phyloP scores from a whole-genome alignment of 2,113 vertebrate genomes.

The Hirundichthys speculiger region DNA sequence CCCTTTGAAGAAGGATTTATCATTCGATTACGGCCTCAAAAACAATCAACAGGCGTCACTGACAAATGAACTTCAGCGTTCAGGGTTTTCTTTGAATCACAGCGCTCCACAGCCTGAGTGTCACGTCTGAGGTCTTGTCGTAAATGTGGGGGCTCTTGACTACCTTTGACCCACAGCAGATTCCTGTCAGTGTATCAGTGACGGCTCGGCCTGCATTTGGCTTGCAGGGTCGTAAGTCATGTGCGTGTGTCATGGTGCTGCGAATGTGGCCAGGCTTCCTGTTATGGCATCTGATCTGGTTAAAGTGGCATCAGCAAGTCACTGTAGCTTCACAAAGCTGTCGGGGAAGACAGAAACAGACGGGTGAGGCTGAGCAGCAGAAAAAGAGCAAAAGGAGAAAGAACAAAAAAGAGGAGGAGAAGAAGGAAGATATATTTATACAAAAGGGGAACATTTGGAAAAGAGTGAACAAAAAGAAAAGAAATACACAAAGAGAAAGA shows the following conservation, averaged over 20 bases:
- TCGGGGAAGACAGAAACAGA: constrained; percentile 42
- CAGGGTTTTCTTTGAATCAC: constrained; percentile 17
- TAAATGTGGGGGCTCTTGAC: constrained; percentile 53
- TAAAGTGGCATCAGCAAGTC: constrained; percentile 60
- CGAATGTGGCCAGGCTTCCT: constrained; percentile 61
- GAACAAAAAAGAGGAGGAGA: constrained; percentile 3
- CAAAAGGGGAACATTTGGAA: constrained; percentile 24
- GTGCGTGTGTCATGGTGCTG: constrained; percentile 38
- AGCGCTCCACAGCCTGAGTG: constrained; percentile 8
- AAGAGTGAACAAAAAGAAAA: constrained; percentile 5
- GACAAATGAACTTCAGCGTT: constrained; percentile 12
- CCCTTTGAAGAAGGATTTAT: constrained; percentile 23
- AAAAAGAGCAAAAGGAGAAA: constrained; percentile 34
- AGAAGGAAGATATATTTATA: constrained; percentile 23
- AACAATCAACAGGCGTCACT: constrained; percentile 37
- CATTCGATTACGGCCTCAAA: background rate
- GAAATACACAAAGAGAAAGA: background rate
- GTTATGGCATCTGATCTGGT: constrained; percentile 69
- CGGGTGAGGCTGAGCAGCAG: background rate
- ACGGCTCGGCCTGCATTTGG: constrained; percentile 60
- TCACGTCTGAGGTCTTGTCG: constrained; percentile 32
- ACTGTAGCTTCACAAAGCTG: constrained; percentile 41
- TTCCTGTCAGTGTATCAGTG: constrained; percentile 67
- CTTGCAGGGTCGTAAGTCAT: constrained; percentile 58
- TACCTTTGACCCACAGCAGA: constrained; percentile 70